Conservation (phyloP, 2,113 vertebrate genomes). For the Grantiella picta region DNA sequence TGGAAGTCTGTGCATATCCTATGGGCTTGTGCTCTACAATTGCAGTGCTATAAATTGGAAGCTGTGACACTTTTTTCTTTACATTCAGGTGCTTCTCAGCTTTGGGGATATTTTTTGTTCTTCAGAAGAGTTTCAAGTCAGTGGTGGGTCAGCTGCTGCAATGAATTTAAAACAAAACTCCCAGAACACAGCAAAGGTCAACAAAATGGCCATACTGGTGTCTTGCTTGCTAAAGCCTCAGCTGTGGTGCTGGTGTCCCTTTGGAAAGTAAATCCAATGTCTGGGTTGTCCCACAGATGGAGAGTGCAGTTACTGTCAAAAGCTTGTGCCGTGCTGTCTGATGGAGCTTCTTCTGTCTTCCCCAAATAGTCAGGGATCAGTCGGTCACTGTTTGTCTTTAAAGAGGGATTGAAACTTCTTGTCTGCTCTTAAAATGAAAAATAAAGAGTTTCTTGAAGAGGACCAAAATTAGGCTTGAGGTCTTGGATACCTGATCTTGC, state of each 20-base stretch:
- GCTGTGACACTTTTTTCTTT: not conserved
- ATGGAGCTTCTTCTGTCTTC: not conserved
- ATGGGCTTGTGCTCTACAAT: not conserved
- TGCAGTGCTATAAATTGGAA: not conserved
- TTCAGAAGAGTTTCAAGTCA: not conserved
- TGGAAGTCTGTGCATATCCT: not conserved
- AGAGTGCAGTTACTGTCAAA: not conserved
- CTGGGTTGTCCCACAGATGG: not conserved
- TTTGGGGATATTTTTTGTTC: not conserved
- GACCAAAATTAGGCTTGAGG: not conserved
- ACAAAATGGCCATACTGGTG: not conserved
- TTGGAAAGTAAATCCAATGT: not conserved
- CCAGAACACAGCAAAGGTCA: not conserved
- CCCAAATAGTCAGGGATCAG: not conserved
- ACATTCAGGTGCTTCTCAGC: not conserved
- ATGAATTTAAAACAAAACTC: not conserved
- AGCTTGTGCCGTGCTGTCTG: not conserved
- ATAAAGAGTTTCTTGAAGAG: not conserved
- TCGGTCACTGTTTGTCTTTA: not conserved
- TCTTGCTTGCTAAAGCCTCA: not conserved
- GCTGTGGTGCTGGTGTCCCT: fast-evolving
- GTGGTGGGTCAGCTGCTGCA: not conserved
- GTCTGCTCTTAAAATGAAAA: not conserved
- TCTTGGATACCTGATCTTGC: not conserved
- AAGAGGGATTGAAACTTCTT: not conserved